Percentiles rank a stretch among this genome's conserved stretches.
phyloP scores from a whole-genome alignment of 2,888 invertebrate species.

The Sinhomidia bicolor region DNA sequence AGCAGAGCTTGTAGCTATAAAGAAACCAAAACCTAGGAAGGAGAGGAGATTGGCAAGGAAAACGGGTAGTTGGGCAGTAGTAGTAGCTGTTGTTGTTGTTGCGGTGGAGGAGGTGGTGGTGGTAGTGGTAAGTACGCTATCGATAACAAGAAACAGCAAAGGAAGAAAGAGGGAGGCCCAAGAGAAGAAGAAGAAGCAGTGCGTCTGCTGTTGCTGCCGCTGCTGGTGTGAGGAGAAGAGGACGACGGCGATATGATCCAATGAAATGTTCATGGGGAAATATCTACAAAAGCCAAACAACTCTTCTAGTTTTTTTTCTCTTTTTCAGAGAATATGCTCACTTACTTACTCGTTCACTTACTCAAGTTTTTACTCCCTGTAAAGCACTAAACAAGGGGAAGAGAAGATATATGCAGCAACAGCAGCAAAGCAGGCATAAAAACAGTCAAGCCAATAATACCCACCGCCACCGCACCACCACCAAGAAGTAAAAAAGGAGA shows the following conservation, averaged over 20 bases:
- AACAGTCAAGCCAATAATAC: slow-evolving; percentile 2
- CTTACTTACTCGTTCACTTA: background rate
- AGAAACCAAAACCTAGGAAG: slow-evolving; percentile 33
- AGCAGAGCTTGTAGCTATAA: slow-evolving; percentile 16
- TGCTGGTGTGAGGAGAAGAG: background rate
- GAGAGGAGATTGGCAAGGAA: slow-evolving; percentile 22
- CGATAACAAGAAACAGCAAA: slow-evolving; percentile 26
- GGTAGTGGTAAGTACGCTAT: background rate
- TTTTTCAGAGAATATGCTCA: background rate
- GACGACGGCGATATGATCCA: background rate
- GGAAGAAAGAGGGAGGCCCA: slow-evolving; percentile 27
- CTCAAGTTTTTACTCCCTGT: background rate
- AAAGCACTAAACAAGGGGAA: background rate
- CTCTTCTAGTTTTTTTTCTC: background rate
- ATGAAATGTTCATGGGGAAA: background rate
- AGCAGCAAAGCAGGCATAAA: no score
- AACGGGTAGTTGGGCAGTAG: slow-evolving; percentile 21
- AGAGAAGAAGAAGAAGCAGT: background rate
- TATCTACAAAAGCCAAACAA: background rate
- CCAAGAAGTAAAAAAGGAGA: background rate
- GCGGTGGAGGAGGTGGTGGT: background rate
- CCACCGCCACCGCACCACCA: slow-evolving; percentile 6
- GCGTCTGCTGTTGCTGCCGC: background rate
- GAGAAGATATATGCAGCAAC: background rate
- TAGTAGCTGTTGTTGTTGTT: background rate